Evolutionary conservation across 1,140 invertebrate genomes (phyloP), one percentile per base, ranked within the genome.

Genomic region (Thaumatotibia leucotreta): DNA sequence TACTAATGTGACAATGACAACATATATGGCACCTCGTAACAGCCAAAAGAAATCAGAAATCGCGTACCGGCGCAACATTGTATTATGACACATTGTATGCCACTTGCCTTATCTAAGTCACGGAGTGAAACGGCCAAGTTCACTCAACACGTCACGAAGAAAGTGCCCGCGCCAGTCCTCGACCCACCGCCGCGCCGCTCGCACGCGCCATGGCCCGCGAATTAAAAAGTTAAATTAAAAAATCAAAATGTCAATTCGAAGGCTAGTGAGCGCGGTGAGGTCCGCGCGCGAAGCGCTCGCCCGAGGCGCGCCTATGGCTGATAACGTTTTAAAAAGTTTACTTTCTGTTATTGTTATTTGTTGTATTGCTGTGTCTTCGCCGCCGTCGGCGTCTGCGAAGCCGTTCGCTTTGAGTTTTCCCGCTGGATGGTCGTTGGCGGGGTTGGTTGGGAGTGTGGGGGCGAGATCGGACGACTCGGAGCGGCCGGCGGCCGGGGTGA

Each of bases 401-500:
- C 91, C 92, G 6, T 89, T 92, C 61, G 82, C 88, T 23, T 90
- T 92, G 63, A 91, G 87, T 67, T 88, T 93, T 20, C 91, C 91
- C 8, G 82, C 86, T 45, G 86, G 81, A 39, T 90, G 83, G 86
- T 92, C 83, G 4, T 72, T 89, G 50, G 86, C 80, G 20, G 91
- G 83, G 39, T 69, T 88, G n/a, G 84, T 88, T 10, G 85, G 83
- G 0, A 79, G 73, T 9, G 83, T 79, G 22, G 85, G 83, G 2
- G 86, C 84, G 2, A 65, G 84, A 29, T 76, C 77, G 4, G 84
- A 84, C 22, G 77, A 74, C 9, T 77, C 71, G 50, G 78, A 82
- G 39, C 74, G 82, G 52, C 77, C 83, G 1, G 71, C 74, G 63
- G 79, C 82, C 0, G 83, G 81, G 5, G 82, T 91, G 49, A 93